These are phyloP conservation scores for Amphipyra berbera DNA, from an alignment of 2,888 invertebrate species.

Conservation along the genomic window DNA sequence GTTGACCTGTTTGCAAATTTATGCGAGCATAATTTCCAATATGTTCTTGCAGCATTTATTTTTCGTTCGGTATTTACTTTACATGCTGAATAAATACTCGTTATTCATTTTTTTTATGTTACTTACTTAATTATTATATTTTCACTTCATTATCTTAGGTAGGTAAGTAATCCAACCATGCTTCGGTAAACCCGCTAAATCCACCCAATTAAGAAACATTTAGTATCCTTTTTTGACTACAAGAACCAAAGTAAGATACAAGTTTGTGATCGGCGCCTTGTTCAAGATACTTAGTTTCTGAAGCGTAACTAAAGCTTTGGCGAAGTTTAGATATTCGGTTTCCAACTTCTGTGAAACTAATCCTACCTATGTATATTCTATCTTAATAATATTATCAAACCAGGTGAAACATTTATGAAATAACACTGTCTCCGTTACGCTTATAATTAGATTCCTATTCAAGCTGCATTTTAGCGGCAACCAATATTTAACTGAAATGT, in stretches of 20 bases:
- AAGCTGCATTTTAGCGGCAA: too few relatives aligned
- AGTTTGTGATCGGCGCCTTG: constrained; percentile 27
- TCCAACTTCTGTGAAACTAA: constrained; percentile 35
- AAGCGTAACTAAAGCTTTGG: constrained; percentile 20
- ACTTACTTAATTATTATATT: too few relatives aligned
- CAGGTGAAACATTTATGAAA: constrained; percentile 5
- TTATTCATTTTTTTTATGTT: too few relatives aligned
- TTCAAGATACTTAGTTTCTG: constrained; percentile 3
- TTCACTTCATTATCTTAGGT: too few relatives aligned
- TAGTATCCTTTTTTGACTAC: constrained; percentile 1
- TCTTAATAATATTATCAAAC: constrained; percentile 35
- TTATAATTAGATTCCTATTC: background rate
- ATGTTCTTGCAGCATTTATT: too few relatives aligned
- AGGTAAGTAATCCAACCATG: too few relatives aligned
- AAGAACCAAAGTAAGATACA: constrained; percentile 18
- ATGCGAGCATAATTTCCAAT: too few relatives aligned
- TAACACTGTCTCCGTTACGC: background rate
- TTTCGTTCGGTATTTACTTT: too few relatives aligned
- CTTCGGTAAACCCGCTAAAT: too few relatives aligned
- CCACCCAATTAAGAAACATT: background rate
- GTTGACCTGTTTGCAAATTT: too few relatives aligned
- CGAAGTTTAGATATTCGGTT: constrained; percentile 40
- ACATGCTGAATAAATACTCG: too few relatives aligned
- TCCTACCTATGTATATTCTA: constrained; percentile 3
- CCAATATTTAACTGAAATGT: too few relatives aligned